phyloP scores from a whole-genome alignment of 2,113 vertebrate genomes.

The Brachionichthys hirsutus region DNA sequence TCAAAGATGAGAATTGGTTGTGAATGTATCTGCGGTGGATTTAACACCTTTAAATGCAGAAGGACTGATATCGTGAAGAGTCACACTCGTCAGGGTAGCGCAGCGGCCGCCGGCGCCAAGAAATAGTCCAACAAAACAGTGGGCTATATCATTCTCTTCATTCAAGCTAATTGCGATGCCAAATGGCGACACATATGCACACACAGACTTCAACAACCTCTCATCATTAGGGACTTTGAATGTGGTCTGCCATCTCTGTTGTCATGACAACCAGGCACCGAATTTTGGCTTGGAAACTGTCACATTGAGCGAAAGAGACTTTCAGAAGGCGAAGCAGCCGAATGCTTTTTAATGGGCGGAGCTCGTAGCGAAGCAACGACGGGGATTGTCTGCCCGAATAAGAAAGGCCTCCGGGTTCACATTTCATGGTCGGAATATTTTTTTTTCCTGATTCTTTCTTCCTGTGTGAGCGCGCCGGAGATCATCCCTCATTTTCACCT shows the following conservation, averaged over 20 bases:
- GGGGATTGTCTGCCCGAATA: background rate
- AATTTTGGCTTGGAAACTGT: conserved; percentile 47
- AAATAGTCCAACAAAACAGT: conserved; percentile 63
- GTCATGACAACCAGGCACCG: conserved; percentile 54
- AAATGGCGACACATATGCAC: conserved; percentile 54
- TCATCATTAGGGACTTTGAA: conserved; percentile 52
- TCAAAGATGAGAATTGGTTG: background rate
- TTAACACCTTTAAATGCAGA: conserved; percentile 40
- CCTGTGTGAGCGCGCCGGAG: conserved; percentile 3
- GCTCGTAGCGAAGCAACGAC: background rate
- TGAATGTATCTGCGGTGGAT: conserved; percentile 2
- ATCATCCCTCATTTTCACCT: conserved; percentile 13
- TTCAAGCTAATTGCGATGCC: conserved; percentile 58
- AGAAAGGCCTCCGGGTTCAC: conserved; percentile 6
- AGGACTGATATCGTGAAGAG: conserved; percentile 11
- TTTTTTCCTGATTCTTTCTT: background rate
- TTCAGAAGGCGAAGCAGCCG: conserved; percentile 12
- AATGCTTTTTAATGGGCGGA: conserved; percentile 16
- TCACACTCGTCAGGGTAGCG: conserved; percentile 4
- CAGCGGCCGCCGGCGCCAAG: conserved; percentile 44
- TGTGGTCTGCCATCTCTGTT: conserved; percentile 49
- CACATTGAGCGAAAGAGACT: conserved; percentile 18
- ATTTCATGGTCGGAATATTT: background rate
- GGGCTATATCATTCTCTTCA: conserved; percentile 60
- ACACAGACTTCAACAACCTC: conserved; percentile 50